Evolutionary conservation across 2,113 vertebrate genomes (phyloP).

Genomic region (Aegypius monachus): DNA sequence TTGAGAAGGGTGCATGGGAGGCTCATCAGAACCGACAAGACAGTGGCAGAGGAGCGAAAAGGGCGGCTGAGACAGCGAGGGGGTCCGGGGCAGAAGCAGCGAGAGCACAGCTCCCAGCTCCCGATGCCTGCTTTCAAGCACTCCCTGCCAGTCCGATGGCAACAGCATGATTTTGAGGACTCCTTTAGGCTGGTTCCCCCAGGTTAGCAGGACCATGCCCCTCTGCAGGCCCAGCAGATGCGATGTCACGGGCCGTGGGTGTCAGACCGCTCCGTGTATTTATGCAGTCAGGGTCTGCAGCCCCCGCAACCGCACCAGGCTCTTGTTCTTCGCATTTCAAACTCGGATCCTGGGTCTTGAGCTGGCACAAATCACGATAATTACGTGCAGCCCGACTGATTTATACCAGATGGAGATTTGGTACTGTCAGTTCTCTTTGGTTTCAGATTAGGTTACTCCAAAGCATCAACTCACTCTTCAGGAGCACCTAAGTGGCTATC

Average conservation of each 20-base stretch:
- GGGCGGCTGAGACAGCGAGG: not conserved
- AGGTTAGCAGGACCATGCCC: not conserved
- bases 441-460: not conserved
- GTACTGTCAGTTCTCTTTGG: not conserved
- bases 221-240: not conserved
- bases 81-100: not conserved
- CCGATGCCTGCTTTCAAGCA: accelerated
- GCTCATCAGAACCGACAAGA: not conserved
- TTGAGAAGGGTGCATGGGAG: not conserved
- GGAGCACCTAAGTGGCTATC: not conserved
- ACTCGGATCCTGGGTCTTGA: not conserved
- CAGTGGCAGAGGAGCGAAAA: not conserved
- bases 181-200: not conserved
- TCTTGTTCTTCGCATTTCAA: not conserved
- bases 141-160: not conserved
- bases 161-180: accelerated
- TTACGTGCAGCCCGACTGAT: accelerated
- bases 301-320: not conserved
- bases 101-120: not conserved
- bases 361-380: not conserved
- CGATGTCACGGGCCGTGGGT: accelerated
- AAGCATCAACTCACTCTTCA: not conserved
- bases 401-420: not conserved
- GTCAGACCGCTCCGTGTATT: not conserved
- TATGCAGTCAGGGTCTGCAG: not conserved